Evolutionary conservation across 2,113 vertebrate species (phyloP), one percentile per base, ranked within the genome.

Genomic region (Seriola rivoliana): DNA sequence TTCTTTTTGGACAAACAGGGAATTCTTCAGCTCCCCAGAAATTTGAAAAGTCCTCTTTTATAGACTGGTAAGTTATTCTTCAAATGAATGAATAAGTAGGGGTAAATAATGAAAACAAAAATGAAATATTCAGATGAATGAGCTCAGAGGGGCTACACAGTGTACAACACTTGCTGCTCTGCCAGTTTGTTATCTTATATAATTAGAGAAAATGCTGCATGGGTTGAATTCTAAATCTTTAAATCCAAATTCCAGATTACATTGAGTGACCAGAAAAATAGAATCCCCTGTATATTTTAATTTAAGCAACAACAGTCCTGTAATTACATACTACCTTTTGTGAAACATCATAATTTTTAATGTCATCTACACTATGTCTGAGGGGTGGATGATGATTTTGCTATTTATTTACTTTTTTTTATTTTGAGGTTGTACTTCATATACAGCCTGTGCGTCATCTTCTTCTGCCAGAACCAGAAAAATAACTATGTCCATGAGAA

Each of bases 1-100:
- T 71, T 57, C 36, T 85, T 65, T 85, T 65, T 65, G 14, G 21
- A 52, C 63, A 84, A 58, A 42, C 44, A 59, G 34, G 32, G 66
- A 73, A 67, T 85, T 67, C 25, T 66, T 40, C 10, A n/a, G 32
- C 64, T 77, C 23, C 52, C 59, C 8, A 52, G 64, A 66, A 71
- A 25, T 66, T 38, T 66, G 16, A 85, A 50, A 52, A 0, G 4
- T 57, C 11, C 32, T 50, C 7, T 52, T 34, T 68, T 58, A 19
- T 59, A 50, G 2, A 63, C 40, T 68, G 9, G 11, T 21, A 44
- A 58, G 19, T 87, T 85, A 58, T 57, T 73, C 32, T 38, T 58
- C 40, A 73, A 69, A 59, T 0, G 0, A 64, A 8, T 69, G 23
- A 71, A 78, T 63, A 71, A 70, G 42, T 8, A 29, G 40, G n/a